Percentiles rank a stretch among this genome's conserved stretches.
These are phyloP conservation scores for Lepidochrysops patricia DNA, from an alignment of 2,888 invertebrate genomes.

Conservation along the genomic window DNA sequence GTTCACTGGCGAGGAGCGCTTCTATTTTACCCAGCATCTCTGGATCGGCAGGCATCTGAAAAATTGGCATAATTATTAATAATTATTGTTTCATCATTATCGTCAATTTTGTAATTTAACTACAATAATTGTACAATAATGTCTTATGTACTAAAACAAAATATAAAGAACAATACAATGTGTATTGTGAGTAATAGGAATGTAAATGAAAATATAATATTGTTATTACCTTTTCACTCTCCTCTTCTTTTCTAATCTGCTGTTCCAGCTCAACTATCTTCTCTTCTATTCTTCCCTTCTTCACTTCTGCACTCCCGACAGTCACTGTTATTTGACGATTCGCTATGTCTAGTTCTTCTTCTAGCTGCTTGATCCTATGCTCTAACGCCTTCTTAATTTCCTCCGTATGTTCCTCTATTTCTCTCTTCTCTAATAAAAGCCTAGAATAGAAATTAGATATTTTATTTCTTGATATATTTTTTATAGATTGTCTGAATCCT, in stretches of 20 bases:
- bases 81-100: no score
- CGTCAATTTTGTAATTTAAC: no score
- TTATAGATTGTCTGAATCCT: not conserved
- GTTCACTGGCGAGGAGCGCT: constrained; percentile 68
- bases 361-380: constrained; percentile 37
- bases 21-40: constrained; percentile 38
- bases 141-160: no score
- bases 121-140: no score
- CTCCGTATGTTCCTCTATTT: constrained; percentile 39
- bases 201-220: constrained; percentile 8
- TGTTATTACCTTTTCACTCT: constrained; percentile 34
- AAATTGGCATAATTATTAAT: no score
- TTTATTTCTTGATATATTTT: not conserved
- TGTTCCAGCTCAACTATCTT: constrained; percentile 45
- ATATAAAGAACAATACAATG: no score
- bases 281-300: constrained; percentile 44
- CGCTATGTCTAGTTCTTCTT: constrained; percentile 47
- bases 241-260: constrained; percentile 38
- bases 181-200: no score
- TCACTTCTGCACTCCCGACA: constrained; percentile 38
- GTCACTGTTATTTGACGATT: constrained; percentile 43
- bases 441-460: constrained; percentile 31
- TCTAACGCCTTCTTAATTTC: constrained; percentile 36
- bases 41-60: constrained; percentile 45
- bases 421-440: constrained; percentile 46